Evolutionary conservation across 2,888 invertebrate species (phyloP), one percentile per base, ranked within the genome.

Genomic region (Lobophora halterata): DNA sequence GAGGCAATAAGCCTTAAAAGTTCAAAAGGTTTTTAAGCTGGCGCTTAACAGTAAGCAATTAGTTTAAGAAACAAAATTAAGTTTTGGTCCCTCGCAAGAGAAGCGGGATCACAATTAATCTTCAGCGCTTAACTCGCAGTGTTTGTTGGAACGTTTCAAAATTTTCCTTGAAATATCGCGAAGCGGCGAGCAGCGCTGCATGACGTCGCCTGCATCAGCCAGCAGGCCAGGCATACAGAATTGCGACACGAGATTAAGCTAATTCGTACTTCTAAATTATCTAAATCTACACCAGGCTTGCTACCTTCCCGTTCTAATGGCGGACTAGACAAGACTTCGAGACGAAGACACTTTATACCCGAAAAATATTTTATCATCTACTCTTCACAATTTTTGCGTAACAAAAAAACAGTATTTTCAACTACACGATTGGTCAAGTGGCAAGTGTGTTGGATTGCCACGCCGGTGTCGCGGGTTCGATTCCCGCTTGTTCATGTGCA

Each of bases 21-120:
- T 66, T 77, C 49, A 60, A 61, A 61, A 59, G 62, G 62, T 65
- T n/a, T 65, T 68, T 71, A 76, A 79, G 72, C 69, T 65, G 50
- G 48, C 52, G 63, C 71, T 71, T 68, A 70, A 61, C 70, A 64
- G 61, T 62, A 60, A 67, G 69, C 65, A 71, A 76, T 53, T 53
- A 53, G 69, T 78, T 76, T 71, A 69, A 76, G 77, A 79, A 79
- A 76, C 72, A 67, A 77, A 81, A 78, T 79, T 73, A 76, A 79
- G 77, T 78, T 77, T 71, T 65, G 69, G 70, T 73, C 65, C 67
- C 63, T 62, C 63, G 72, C 71, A 65, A 69, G 68, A 64, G 65
- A 67, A 66, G 65, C 54, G 65, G 77, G 79, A 80, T 81, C 70
- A 79, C 73, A 74, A 73, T 80, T 78, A 79, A 81, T 79, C 78